Evolutionary conservation across 2,113 vertebrate species (phyloP), one percentile per base, ranked within the genome.

Genomic region (Gasterosteus aculeatus): DNA sequence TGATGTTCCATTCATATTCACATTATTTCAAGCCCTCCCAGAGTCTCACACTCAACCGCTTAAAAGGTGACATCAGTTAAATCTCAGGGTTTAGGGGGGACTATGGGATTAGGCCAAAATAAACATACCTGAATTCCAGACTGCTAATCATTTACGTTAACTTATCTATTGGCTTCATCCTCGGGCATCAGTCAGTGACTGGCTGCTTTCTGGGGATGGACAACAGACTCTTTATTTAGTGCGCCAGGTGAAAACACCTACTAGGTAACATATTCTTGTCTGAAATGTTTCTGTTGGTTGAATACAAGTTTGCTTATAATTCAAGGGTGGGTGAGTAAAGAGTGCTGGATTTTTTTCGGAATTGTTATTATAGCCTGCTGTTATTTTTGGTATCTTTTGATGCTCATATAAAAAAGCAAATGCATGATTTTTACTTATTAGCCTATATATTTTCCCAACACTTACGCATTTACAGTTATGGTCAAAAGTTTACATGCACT

Each of bases 131-230:
- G 2, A 1, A 68, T 51, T 6, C 18, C 14, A 67, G 16, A 14
- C 46, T 63, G 19, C 3, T 44, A 69, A 72, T 83, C 4, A 82
- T 83, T 84, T 46, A 84, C 61, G 61, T 79, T 39, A 38, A 58
- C 56, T 80, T 58, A 69, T 51, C 6, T 18, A 68, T 81, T 22
- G 63, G 6, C 53, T 74, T 66, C 31, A 38, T 63, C n/a, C 19
- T 78, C 54, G 42, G 42, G n/a, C 4, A 33, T 67, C 63, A 70
- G 44, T 71, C 33, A 59, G n/a, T 9, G 11, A 14, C 11, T 61
- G 57, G 9, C 35, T 70, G 69, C 54, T 54, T 35, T 57, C 57
- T 42, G 0, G 26, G 29, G 44, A 22, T n/a, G 33, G 7, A 85
- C 54, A 80, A 69, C 35, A 39, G 57, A 44, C 39, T 38, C 65